Evolutionary conservation across 1,140 invertebrate species (phyloP).

Genomic region (Pogonognathellus flavescens): DNA sequence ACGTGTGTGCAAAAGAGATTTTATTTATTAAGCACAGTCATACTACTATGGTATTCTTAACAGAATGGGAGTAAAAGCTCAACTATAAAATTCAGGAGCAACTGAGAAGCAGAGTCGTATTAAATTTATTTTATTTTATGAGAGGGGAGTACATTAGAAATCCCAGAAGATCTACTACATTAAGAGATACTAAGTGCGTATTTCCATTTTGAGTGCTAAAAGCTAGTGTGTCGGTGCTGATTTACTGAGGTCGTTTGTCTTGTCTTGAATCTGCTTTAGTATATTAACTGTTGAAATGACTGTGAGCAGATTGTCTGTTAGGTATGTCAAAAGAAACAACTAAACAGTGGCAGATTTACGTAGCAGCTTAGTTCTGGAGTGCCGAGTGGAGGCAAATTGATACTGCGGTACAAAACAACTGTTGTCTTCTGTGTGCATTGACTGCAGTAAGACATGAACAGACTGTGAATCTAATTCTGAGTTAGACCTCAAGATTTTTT

Average conservation of each 20-base stretch:
- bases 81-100: neutral
- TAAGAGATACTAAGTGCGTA: constrained; percentile 31
- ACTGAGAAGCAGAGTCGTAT: neutral
- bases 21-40: too few relatives aligned
- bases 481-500: too few relatives aligned
- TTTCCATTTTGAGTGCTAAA: constrained; percentile 49
- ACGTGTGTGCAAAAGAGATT: too few relatives aligned
- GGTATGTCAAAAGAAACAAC: neutral
- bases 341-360: neutral
- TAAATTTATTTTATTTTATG: constrained; percentile 33
- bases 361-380: neutral
- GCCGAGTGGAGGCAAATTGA: neutral
- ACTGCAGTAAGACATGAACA: neutral
- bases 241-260: constrained; percentile 37
- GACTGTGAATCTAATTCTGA: too few relatives aligned
- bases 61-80: too few relatives aligned
- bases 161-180: neutral
- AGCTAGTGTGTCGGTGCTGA: constrained; percentile 5
- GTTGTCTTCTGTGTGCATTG: neutral
- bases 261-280: neutral
- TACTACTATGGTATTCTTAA: too few relatives aligned
- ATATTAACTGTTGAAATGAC: constrained; percentile 28
- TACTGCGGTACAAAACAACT: neutral
- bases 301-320: constrained; percentile 39
- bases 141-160: constrained; percentile 33